These are phyloP conservation scores for Melipona beecheii DNA, from an alignment of 2,888 invertebrate species.

Conservation along the genomic window DNA sequence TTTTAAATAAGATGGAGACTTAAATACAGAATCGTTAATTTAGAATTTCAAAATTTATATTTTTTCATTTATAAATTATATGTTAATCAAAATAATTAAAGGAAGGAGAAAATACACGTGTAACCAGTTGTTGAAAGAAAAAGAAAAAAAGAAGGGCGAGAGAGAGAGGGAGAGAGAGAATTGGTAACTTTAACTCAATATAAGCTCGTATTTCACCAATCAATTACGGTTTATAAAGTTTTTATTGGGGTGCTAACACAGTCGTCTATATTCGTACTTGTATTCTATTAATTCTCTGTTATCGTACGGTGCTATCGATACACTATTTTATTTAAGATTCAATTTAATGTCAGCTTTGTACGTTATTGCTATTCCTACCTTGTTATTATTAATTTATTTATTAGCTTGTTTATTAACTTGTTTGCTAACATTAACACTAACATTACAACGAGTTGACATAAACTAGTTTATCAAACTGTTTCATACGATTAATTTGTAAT, in stretches of 20 bases:
- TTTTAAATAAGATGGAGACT: neutral
- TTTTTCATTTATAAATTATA: too few relatives aligned
- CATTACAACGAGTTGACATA: too few relatives aligned
- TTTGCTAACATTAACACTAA: too few relatives aligned
- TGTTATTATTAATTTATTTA: too few relatives aligned
- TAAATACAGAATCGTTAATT: neutral
- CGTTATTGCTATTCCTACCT: neutral
- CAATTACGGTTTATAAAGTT: conserved; percentile 21
- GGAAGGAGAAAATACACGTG: too few relatives aligned
- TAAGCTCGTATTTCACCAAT: conserved; percentile 19
- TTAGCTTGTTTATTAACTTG: too few relatives aligned
- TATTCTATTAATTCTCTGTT: neutral
- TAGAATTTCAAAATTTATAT: too few relatives aligned
- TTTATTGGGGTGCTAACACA: conserved; percentile 15
- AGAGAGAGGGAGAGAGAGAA: neutral
- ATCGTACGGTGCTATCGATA: conserved; percentile 5
- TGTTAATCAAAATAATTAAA: too few relatives aligned
- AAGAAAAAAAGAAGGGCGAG: neutral
- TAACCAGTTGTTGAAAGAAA: neutral
- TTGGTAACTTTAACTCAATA: neutral
- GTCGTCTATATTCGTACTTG: neutral
- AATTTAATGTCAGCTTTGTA: neutral
- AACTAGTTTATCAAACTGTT: neutral
- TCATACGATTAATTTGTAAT: neutral
- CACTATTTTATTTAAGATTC: conserved; percentile 8